These are phyloP conservation scores for Tor tambroides DNA, from an alignment of 2,113 vertebrate species.

Conservation along the genomic window DNA sequence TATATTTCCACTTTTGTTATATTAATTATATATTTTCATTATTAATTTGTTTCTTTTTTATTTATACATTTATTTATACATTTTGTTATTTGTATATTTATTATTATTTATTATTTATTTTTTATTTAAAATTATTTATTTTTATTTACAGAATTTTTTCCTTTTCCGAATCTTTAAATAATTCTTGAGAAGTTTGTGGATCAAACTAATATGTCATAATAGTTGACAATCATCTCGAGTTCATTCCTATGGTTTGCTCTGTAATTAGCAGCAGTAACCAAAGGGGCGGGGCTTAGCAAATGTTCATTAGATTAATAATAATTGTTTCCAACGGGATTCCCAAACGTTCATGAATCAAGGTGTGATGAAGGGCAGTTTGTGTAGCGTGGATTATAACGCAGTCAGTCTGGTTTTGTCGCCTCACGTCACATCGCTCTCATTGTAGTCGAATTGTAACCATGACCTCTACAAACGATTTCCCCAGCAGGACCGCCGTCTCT, in stretches of 20 bases:
- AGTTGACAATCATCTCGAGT: too few relatives aligned
- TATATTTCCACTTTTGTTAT: too few relatives aligned
- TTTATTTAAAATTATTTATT: too few relatives aligned
- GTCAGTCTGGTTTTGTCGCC: background rate
- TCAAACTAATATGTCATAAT: background rate
- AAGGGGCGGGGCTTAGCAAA: background rate
- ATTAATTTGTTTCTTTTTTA: too few relatives aligned
- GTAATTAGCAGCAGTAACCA: background rate
- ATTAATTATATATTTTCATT: too few relatives aligned
- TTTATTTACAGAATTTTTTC: too few relatives aligned
- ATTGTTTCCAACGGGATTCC: background rate
- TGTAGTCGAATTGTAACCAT: background rate
- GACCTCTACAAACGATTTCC: constrained; percentile 25
- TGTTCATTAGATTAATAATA: background rate
- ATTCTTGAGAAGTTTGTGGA: too few relatives aligned
- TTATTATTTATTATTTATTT: too few relatives aligned
- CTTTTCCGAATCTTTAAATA: too few relatives aligned
- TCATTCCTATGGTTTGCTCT: background rate
- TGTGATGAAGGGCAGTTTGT: background rate
- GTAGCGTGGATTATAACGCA: background rate
- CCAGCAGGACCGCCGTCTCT: background rate
- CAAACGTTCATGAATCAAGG: background rate
- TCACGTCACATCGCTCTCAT: too few relatives aligned
- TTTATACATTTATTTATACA: too few relatives aligned
- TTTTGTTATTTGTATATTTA: too few relatives aligned